Percentiles rank a stretch among this genome's conserved stretches.
phyloP scores from a whole-genome alignment of 2,113 vertebrate genomes.

The Peromyscus californicus region DNA sequence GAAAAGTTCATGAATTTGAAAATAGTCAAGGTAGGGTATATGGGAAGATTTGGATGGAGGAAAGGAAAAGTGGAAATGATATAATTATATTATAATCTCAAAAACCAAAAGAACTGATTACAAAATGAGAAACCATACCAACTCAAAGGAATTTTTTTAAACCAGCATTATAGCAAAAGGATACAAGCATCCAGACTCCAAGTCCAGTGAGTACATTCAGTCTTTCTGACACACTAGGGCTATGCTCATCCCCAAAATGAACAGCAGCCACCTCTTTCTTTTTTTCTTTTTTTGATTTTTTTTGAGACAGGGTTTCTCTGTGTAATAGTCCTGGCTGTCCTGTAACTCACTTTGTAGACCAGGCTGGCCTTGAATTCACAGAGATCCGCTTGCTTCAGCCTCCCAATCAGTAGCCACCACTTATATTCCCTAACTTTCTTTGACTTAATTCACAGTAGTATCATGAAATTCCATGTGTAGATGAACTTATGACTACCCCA shows the following conservation, averaged over 20 bases:
- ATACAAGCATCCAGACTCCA: neutral
- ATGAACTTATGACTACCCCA: neutral
- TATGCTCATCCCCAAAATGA: neutral
- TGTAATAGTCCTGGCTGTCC: too few relatives aligned
- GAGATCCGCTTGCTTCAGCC: too few relatives aligned
- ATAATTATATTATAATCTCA: neutral
- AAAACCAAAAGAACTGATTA: neutral
- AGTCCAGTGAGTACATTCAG: neutral
- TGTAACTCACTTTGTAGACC: too few relatives aligned
- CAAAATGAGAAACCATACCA: neutral
- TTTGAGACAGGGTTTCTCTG: too few relatives aligned
- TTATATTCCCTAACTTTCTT: accelerated
- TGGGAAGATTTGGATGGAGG: neutral
- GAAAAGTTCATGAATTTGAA: neutral
- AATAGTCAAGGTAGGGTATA: neutral
- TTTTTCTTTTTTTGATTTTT: too few relatives aligned
- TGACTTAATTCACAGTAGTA: neutral
- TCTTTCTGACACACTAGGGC: neutral
- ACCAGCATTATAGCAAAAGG: neutral
- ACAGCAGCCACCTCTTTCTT: neutral
- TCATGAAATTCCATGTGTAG: neutral
- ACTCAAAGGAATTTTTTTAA: neutral
- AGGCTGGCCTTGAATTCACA: too few relatives aligned
- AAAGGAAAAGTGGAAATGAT: neutral
- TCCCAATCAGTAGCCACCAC: neutral